Base-by-base conservation (phyloP, 2,888 invertebrate species). In the Rapana venosa region DNA sequence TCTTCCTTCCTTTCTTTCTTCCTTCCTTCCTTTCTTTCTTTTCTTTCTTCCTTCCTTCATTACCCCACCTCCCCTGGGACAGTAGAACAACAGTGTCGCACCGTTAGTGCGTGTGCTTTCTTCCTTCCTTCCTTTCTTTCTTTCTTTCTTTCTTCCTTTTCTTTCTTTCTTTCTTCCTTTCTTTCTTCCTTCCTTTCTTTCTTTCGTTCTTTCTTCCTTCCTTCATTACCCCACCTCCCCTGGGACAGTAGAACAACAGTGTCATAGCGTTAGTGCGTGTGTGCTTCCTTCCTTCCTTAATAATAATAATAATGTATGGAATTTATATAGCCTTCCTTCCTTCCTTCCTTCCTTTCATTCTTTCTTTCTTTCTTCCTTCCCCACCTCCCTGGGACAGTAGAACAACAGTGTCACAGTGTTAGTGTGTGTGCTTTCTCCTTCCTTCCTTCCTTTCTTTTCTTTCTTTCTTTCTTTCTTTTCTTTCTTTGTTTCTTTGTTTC, bases 11-110 rank as follows among this genome's bases (percentile, higher is more conserved):
- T 66, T 66, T 66, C 66, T 66, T 66, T 20, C 22, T 66, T 66
- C 20, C 66, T 81, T 35, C 35, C 35, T 32, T 36, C 35, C 35
- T 81, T 36, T 20, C 20, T 81, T 30, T 81, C 22, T 32, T 17
- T 81, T 15, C 32, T 36, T 35, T 22, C 35, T 20, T 26, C 20
- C n/a, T 20, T 13, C 32, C 32, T 11, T 8, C 20, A 32, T n/a
- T 26, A 26, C 93, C 99, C 99, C 93, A 99, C 99, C 97, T 99
- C 99, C 95, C 99, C 99, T 99, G 97, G 8, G 47, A 47, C 11
- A 47, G 2, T 47, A 5, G 47, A 47, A 66, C 17, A 66, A 66
- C 66, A 22, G 13, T 22, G 17, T 22, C 17, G 17, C 66, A n/a
- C n/a, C 17, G 20, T 22, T 22, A 0, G 66, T 66, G 66, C 17